Base-by-base conservation (phyloP, 2,888 invertebrate genomes). In the Amphimallon solstitiale region DNA sequence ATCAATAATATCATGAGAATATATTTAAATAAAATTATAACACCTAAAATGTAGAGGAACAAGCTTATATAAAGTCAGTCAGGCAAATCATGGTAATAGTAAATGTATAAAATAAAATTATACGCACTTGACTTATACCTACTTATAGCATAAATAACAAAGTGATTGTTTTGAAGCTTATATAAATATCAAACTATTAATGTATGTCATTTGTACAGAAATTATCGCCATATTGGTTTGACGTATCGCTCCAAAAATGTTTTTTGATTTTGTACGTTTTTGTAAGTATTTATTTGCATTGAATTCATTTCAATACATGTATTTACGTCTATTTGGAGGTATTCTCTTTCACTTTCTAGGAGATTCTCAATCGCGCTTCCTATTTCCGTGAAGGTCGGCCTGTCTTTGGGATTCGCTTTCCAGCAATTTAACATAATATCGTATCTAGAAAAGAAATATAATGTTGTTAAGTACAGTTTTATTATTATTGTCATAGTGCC, bases 371-470 rank as follows among this genome's bases (percentile, higher is more conserved):
- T 80, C 63, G 79, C 80, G 70, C 76, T 77, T 68, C 83, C 83
- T 51, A 94, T 84, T 71, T 89, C 86, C 0, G 83, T 79, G 81
- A 94, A 94, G 14, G 87, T 88, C 0, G 94, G 94, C 65, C 94
- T 84, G 15, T 88, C 87, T 67, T 86, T 86, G 0, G 93, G 90
- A 59, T 86, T 84, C 1, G 84, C 83, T 63, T 86, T 84, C 94
- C 94, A 94, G 77, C 94, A 94, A 0, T 87, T 85, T 14, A 84
- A 73, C 93, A 94, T 94, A 59, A 94, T 79, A 40, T 88, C 84
- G 78, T 94, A 94, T 40, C 94, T 94, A 75, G 59, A 78, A 67
- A 65, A 14, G 37, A 63, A 46, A 45, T 15, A 48, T 1, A 29
- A 5, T 4, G 2, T 23, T 4, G 5, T 4, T 2, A 5, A 5